Conservation (phyloP, 2,797 vertebrate genomes). For the Botia kubotai region DNA sequence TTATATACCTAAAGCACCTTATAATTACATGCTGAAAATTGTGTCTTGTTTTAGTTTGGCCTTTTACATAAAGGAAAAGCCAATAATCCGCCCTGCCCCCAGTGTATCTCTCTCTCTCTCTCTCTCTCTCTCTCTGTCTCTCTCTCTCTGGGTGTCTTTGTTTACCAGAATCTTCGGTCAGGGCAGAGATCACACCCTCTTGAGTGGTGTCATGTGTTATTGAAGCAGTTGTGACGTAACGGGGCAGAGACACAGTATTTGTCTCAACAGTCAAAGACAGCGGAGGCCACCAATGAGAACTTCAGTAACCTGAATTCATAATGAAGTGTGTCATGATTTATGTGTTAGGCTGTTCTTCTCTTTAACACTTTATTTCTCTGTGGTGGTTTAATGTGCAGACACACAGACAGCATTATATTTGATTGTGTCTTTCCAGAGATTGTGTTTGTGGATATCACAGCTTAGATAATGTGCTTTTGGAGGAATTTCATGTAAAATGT, state of each 20-base stretch:
- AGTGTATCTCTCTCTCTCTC: constrained; percentile 1
- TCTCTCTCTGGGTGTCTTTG: not conserved
- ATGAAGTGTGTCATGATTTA: constrained; percentile 18
- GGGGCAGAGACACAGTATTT: constrained; percentile 29
- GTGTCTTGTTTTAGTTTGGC: not conserved
- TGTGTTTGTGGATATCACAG: too few species aligned
- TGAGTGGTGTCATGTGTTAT: constrained; percentile 52
- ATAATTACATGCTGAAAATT: not conserved
- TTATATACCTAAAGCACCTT: not conserved
- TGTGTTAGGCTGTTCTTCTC: constrained; percentile 6
- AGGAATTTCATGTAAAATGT: too few species aligned
- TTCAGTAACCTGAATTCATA: constrained; percentile 7
- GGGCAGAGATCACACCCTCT: constrained; percentile 43
- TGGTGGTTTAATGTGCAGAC: not conserved
- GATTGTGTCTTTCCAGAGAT: not conserved
- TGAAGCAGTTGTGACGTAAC: constrained; percentile 39
- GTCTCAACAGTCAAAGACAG: constrained; percentile 22
- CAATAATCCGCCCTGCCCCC: not conserved
- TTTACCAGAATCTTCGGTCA: constrained; percentile 38
- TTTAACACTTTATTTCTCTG: not conserved
- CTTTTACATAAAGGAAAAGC: not conserved
- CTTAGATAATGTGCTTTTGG: too few species aligned
- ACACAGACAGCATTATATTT: not conserved
- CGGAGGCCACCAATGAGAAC: not conserved
- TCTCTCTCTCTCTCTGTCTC: not conserved